Evolutionary conservation across 53 echinoderm and acorn worm genomes (phyloP), one percentile per base, ranked within the genome.

Genomic region (Holothuria leucospilota): DNA sequence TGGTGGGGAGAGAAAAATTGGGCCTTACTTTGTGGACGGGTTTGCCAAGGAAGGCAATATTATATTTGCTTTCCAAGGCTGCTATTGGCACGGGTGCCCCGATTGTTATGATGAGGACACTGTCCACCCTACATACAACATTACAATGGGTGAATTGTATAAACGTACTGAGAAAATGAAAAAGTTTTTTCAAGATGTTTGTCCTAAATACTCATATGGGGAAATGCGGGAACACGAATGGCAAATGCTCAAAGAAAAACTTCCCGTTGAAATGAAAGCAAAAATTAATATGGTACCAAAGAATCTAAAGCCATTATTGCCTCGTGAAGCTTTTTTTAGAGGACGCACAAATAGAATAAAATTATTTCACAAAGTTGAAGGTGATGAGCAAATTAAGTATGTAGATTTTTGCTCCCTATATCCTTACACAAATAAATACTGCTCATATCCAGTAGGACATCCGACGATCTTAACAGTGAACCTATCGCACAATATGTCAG

Each of bases 401-500:
- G 79, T 90, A 1, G 91, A 94, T 38, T 90, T 87, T 68, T 88
- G 85, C 69, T 58, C 89, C 89, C 91, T n/a, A 1, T 91, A 91
- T 24, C 94, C 91, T 0, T 89, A 30, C 39, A 85, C 67, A 0
- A 91, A 94, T n/a, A 92, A 92, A 40, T 92, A 92, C 18, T 78
- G 90, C 20, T 62, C 82, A 1, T 88, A 92, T 62, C 90, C 88
- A 15, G 2, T 87, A 0, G 78, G 81, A 29, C 92, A 93, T 51
- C 90, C 93, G 10, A 81, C 13, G 3, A 77, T 93, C 30, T 75
- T 88, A n/a, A 84, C 84, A 9, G 34, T 74, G 20, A 61, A 79
- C 49, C 49, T 49, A 23, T 71, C 82, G 28, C 13, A 70, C 29
- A 71, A 59, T 26, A 51, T 71, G 75, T 90, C 10, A 39, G 41